Percentiles rank a stretch among this genome's conserved stretches.
These are phyloP conservation scores for Tetraodon nigroviridis DNA, from an alignment of 2,113 vertebrate genomes.

Conservation along the genomic window DNA sequence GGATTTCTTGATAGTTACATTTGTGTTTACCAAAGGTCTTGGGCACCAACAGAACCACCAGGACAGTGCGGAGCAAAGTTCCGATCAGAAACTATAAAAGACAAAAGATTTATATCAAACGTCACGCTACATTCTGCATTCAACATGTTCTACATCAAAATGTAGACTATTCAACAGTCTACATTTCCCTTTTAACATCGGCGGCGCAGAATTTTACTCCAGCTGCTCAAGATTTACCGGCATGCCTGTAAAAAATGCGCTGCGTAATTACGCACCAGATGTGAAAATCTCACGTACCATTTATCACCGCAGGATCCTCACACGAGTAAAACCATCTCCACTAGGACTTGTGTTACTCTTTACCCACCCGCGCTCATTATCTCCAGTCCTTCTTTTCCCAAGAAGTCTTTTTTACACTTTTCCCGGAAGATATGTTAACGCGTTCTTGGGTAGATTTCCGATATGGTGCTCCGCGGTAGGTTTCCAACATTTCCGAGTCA, in stretches of 20 bases:
- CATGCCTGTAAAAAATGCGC: background rate
- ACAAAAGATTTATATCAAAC: constrained; percentile 5
- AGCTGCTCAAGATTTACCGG: background rate
- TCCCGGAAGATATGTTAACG: constrained; percentile 14
- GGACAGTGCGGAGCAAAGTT: constrained; percentile 59
- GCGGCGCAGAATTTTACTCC: background rate
- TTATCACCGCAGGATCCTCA: constrained; percentile 65
- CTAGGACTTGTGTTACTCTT: constrained; percentile 9
- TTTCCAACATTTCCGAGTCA: constrained; percentile 47
- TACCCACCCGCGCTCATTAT: constrained; percentile 18
- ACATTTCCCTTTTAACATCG: background rate
- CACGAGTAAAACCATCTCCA: constrained; percentile 48
- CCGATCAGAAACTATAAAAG: constrained; percentile 63
- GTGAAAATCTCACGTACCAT: constrained; percentile 66
- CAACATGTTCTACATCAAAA: too few relatives aligned
- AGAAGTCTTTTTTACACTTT: constrained; percentile 18
- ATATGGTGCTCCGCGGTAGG: constrained; percentile 30
- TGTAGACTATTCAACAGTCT: too few relatives aligned
- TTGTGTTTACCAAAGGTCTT: constrained; percentile 49
- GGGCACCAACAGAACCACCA: constrained; percentile 57
- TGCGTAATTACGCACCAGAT: constrained; percentile 28
- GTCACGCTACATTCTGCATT: too few relatives aligned
- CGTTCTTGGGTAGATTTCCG: constrained; percentile 23
- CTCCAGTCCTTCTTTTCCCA: constrained; percentile 1
- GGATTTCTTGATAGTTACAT: constrained; percentile 69